These are phyloP conservation scores for Elgonia sp. DNA, from an alignment of 2,888 invertebrate genomes.

Conservation along the genomic window DNA sequence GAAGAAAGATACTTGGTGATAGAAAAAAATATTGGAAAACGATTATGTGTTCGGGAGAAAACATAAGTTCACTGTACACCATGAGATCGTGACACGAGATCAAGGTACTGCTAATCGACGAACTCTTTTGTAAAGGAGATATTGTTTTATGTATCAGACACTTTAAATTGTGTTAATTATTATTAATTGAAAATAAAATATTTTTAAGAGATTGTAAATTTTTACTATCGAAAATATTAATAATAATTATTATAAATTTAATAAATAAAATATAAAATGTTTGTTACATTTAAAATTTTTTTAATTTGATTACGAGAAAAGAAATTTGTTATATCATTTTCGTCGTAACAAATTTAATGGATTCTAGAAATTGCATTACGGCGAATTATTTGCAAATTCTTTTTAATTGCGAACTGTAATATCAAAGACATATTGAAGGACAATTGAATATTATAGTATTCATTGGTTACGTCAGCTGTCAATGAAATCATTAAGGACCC, in stretches of 20 bases:
- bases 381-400: slow-evolving; percentile 51
- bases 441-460: slow-evolving; percentile 50
- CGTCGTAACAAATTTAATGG: not conserved
- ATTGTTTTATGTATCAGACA: not conserved
- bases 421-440: slow-evolving; percentile 45
- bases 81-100: slow-evolving; percentile 45
- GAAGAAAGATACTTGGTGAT: slow-evolving; percentile 34
- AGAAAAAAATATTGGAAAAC: slow-evolving; percentile 68
- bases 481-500: slow-evolving; percentile 57
- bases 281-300: too few species aligned
- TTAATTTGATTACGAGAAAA: not conserved
- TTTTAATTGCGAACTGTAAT: slow-evolving; percentile 49
- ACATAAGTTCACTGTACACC: slow-evolving; percentile 45
- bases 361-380: slow-evolving; percentile 53
- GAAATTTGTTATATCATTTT: not conserved
- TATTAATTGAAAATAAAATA: too few species aligned
- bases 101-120: slow-evolving; percentile 42
- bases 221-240: too few species aligned
- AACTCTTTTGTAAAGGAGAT: slow-evolving; percentile 28
- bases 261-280: too few species aligned
- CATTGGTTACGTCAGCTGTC: slow-evolving; percentile 59
- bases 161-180: too few species aligned
- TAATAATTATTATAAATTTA: too few species aligned
- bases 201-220: too few species aligned
- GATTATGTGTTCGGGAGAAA: slow-evolving; percentile 50